phyloP scores from a whole-genome alignment of 2,888 invertebrate species.

The Heliconius erato region DNA sequence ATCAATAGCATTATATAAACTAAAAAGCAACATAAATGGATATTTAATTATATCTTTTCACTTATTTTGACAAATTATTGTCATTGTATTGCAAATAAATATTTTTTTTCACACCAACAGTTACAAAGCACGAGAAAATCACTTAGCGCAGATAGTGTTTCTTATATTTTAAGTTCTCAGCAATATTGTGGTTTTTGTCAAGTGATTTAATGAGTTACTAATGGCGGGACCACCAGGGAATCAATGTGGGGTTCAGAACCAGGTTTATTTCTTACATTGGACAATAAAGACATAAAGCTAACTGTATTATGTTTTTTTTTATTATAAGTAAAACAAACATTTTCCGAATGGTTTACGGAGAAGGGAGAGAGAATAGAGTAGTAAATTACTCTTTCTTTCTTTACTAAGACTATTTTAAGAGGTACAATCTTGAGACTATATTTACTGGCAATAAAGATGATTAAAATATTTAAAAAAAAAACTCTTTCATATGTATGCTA shows the following conservation, averaged over 20 bases:
- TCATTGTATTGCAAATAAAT: conserved; percentile 24
- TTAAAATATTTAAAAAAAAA: too few species aligned
- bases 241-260: conserved; percentile 35
- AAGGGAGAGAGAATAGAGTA: not conserved
- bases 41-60: not conserved
- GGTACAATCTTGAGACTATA: too few species aligned
- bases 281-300: not conserved
- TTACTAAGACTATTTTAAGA: too few species aligned
- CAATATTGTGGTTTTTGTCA: conserved; percentile 47
- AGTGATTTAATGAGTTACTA: conserved; percentile 64
- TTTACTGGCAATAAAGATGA: too few species aligned
- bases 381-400: too few species aligned
- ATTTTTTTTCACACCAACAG: not conserved
- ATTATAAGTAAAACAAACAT: not conserved
- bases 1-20: not conserved
- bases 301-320: not conserved
- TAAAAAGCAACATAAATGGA: not conserved
- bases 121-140: conserved; percentile 41
- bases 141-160: conserved; percentile 29
- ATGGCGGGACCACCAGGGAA: conserved; percentile 69
- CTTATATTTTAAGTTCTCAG: conserved; percentile 46
- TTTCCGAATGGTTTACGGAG: not conserved
- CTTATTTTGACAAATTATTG: not conserved
- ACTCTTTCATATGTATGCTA: not conserved
- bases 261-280: conserved; percentile 24